A percentile compares a stretch with the other conserved stretches of the same genome.
Evolutionary conservation across 2,113 vertebrate genomes (phyloP).

Genomic region (Pantherophis guttatus): DNA sequence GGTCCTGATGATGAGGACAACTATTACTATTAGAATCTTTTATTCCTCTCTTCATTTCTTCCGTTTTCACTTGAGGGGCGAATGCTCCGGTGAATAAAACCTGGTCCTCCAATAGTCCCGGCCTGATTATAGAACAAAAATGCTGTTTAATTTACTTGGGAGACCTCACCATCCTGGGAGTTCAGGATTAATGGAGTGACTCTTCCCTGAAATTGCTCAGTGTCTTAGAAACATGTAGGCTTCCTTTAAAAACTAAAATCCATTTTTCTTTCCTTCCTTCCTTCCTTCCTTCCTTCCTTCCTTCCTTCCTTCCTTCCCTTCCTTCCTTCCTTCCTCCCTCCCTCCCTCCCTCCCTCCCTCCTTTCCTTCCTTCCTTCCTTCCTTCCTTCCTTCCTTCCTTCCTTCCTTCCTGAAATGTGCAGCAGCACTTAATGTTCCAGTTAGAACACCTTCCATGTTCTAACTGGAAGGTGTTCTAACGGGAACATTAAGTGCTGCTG

Average conservation of each 20-base stretch:
- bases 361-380: no score
- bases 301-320: background rate
- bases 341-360: rapidly evolving
- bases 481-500: no score
- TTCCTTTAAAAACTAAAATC: background rate
- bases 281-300: background rate
- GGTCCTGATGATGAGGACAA: background rate
- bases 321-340: rapidly evolving
- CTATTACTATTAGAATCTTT: background rate
- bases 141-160: constrained; percentile 1
- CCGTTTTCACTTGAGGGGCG: background rate
- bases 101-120: background rate
- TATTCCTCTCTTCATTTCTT: background rate
- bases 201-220: constrained; percentile 8
- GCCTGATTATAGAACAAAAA: background rate
- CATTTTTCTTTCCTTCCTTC: background rate
- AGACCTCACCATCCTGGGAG: background rate
- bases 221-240: background rate
- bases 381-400: background rate
- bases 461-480: no score
- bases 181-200: background rate
- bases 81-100: background rate
- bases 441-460: background rate
- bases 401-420: background rate
- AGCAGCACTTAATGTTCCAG: background rate